phyloP scores from a whole-genome alignment of 2,888 invertebrate species.

The Panopea generosa region DNA sequence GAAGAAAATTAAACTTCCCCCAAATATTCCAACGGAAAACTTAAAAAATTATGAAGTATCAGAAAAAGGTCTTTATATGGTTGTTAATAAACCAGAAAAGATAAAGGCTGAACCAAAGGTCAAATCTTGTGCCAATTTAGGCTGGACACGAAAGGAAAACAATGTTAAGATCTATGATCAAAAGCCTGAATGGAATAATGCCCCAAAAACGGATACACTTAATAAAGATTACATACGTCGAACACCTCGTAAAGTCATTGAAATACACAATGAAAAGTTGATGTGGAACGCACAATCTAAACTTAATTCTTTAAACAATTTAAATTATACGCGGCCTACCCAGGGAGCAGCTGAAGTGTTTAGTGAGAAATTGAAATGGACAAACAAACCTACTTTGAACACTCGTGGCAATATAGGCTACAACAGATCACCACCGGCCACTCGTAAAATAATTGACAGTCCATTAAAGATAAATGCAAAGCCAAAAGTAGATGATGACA shows the following conservation, averaged over 20 bases:
- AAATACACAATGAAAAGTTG: conserved; percentile 62
- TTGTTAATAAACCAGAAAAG: conserved; percentile 45
- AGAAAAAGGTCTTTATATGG: conserved; percentile 58
- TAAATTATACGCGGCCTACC: conserved; percentile 60
- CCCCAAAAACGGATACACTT: conserved; percentile 68
- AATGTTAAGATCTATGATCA: conserved; percentile 56
- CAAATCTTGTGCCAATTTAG: conserved; percentile 67
- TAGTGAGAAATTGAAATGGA: conserved; percentile 70
- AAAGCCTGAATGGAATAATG: conserved; percentile 51
- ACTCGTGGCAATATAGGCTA: conserved; percentile 53
- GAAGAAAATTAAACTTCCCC: conserved; percentile 53
- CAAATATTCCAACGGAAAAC: conserved; percentile 66
- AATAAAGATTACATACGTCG: conserved; percentile 60
- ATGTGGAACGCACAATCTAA: conserved; percentile 91
- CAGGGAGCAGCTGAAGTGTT: conserved; percentile 64
- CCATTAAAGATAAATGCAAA: conserved; percentile 61
- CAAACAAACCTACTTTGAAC: conserved; percentile 65
- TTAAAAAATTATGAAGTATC: conserved; percentile 70
- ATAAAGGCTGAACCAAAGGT: conserved; percentile 64
- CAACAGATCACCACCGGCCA: conserved; percentile 50
- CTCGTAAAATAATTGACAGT: conserved; percentile 54
- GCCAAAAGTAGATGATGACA: conserved; percentile 70
- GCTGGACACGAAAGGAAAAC: conserved; percentile 67
- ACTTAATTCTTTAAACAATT: conserved; percentile 96
- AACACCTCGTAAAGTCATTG: conserved; percentile 59